Evolutionary conservation across 2,113 vertebrate species (phyloP).

Genomic region (Emydura subglobosa): DNA sequence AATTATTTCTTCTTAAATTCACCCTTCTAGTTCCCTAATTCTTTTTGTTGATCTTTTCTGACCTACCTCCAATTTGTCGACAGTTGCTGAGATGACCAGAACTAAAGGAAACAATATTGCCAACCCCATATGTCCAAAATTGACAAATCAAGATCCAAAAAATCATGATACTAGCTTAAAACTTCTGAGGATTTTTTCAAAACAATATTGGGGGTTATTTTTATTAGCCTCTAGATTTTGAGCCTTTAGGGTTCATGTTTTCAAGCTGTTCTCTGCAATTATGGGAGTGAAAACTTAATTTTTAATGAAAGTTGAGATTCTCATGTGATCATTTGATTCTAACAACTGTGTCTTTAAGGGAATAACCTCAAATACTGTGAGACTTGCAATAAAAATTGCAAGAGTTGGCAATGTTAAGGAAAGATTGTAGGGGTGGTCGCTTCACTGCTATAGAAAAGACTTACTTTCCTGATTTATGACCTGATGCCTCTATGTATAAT

Average conservation of each 20-base stretch:
- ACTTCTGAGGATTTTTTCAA: neutral
- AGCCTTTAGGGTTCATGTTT: neutral
- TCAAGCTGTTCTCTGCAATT: neutral
- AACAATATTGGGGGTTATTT: neutral
- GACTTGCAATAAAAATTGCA: neutral
- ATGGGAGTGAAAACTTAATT: neutral
- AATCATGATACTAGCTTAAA: neutral
- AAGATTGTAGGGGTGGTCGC: neutral
- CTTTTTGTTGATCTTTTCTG: neutral
- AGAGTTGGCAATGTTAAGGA: neutral
- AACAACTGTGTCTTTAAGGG: neutral
- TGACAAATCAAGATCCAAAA: neutral
- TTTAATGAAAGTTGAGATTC: neutral
- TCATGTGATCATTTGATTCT: neutral
- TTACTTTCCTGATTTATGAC: neutral
- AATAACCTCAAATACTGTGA: neutral
- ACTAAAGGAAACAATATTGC: neutral
- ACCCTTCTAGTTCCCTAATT: neutral
- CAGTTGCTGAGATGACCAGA: fast-evolving
- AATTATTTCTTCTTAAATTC: neutral
- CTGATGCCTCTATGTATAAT: neutral
- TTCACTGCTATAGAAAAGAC: neutral
- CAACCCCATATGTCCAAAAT: neutral
- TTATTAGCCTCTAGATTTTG: neutral
- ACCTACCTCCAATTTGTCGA: neutral